A percentile compares a stretch with the other conserved stretches of the same genome.
Evolutionary conservation across 2,797 vertebrate genomes (phyloP).

Genomic region (Botia kubotai): DNA sequence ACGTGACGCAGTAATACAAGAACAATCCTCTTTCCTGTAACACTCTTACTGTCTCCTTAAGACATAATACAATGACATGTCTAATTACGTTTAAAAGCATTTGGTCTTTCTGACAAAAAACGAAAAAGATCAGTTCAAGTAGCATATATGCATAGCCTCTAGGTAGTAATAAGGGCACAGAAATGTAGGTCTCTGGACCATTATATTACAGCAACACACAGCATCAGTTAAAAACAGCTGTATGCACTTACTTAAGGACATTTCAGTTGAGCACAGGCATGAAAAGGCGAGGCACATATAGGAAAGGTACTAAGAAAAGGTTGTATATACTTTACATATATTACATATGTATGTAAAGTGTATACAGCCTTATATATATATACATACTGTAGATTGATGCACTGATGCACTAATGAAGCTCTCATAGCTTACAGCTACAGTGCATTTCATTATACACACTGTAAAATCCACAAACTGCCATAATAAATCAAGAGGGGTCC

Average conservation of each 20-base stretch:
- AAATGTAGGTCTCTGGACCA: conserved; percentile 13
- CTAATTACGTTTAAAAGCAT: neutral
- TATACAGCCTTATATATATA: neutral
- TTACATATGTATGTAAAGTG: neutral
- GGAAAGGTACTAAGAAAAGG: conserved; percentile 16
- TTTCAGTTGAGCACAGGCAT: neutral
- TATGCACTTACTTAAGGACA: neutral
- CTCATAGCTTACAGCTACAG: conserved; percentile 28
- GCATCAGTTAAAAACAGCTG: conserved; percentile 18
- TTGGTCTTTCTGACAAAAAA: conserved; percentile 35
- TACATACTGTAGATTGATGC: too few relatives aligned
- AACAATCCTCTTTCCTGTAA: conserved; percentile 32
- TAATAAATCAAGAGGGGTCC: conserved; percentile 15
- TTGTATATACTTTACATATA: neutral
- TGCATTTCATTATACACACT: conserved; percentile 18
- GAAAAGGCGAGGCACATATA: conserved; percentile 17
- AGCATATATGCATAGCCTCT: conserved; percentile 10
- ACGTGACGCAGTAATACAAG: conserved; percentile 20
- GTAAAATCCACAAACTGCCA: neutral
- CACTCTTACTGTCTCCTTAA: conserved; percentile 18
- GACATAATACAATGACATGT: neutral
- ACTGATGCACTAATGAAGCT: conserved; percentile 21
- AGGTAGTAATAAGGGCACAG: neutral
- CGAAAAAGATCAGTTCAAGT: conserved; percentile 31
- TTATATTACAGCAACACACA: neutral